Evolutionary conservation across 2,797 vertebrate genomes (phyloP).

Genomic region (Pipistrellus kuhlii): DNA sequence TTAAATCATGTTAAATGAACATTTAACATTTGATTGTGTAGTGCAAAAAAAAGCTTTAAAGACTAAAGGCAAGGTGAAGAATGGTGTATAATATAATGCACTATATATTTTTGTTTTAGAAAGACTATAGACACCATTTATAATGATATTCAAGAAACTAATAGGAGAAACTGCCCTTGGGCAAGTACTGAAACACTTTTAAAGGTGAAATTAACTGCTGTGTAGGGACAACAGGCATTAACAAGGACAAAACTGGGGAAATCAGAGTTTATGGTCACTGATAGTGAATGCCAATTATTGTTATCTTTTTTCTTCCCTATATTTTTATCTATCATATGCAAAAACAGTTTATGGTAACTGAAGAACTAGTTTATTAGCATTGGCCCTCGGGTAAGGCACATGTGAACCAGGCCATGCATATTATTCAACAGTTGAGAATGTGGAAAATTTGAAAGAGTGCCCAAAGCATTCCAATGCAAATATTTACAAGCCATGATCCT

Average conservation of each 20-base stretch:
- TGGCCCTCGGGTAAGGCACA: not conserved
- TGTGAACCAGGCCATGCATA: accelerated
- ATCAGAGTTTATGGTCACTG: not conserved
- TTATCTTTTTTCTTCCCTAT: not conserved
- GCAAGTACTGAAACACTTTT: not conserved
- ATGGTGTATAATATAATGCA: not conserved
- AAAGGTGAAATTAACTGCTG: not conserved
- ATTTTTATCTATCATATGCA: not conserved
- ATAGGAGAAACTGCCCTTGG: not conserved
- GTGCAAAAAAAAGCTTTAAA: not conserved
- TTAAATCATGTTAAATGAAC: not conserved
- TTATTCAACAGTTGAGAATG: not conserved
- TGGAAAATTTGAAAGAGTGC: not conserved
- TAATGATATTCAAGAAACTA: not conserved
- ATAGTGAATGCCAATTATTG: not conserved
- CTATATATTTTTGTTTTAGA: not conserved
- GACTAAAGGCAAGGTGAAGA: not conserved
- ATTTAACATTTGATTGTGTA: not conserved
- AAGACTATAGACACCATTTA: not conserved
- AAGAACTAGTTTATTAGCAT: not conserved
- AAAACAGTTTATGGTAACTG: not conserved
- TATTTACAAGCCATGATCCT: not conserved
- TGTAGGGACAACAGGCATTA: not conserved
- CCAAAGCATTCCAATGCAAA: not conserved
- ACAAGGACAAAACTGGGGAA: not conserved